Percentiles rank a stretch among this genome's conserved stretches.
Evolutionary conservation across 35 echinoderm and acorn worm species (phyloP).

Genomic region (Apostichopus californicus): DNA sequence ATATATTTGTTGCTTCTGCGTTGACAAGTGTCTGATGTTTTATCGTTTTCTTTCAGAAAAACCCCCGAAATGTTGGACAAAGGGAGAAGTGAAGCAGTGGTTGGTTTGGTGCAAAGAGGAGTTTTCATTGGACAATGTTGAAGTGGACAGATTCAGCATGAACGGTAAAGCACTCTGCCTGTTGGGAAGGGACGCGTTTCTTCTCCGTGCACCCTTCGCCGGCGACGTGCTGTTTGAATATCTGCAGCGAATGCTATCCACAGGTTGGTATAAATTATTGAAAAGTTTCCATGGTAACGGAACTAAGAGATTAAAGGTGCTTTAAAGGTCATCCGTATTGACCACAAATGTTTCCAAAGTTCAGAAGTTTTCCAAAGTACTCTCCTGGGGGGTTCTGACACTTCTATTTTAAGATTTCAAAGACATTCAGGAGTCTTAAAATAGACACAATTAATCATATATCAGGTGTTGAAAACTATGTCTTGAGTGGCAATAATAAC

Average conservation of each 20-base stretch:
- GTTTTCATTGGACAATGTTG: conserved; percentile 77
- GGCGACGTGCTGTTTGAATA: conserved; percentile 89
- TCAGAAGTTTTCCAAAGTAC: too few species aligned
- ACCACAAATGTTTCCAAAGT: too few species aligned
- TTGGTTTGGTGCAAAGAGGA: conserved; percentile 82
- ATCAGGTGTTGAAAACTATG: too few species aligned
- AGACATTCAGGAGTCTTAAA: too few species aligned
- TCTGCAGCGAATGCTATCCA: conserved; percentile 31
- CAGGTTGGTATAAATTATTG: neutral
- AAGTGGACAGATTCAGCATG: conserved; percentile 79
- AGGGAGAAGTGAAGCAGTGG: conserved; percentile 86
- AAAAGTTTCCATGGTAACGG: too few species aligned
- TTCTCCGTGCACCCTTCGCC: conserved; percentile 69
- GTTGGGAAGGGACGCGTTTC: conserved; percentile 73
- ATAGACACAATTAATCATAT: too few species aligned
- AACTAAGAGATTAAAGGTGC: too few species aligned
- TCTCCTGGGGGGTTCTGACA: too few species aligned
- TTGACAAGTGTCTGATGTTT: neutral
- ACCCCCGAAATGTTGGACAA: conserved; percentile 73
- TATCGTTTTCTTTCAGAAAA: conserved; percentile 60
- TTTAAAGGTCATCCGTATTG: too few species aligned
- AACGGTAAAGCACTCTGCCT: conserved; percentile 94
- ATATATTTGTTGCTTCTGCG: too few species aligned
- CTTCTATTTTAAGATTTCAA: too few species aligned
- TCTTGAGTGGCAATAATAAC: too few species aligned